Evolutionary conservation across 1,140 invertebrate species (phyloP).

Genomic region (Drepana arcuata): DNA sequence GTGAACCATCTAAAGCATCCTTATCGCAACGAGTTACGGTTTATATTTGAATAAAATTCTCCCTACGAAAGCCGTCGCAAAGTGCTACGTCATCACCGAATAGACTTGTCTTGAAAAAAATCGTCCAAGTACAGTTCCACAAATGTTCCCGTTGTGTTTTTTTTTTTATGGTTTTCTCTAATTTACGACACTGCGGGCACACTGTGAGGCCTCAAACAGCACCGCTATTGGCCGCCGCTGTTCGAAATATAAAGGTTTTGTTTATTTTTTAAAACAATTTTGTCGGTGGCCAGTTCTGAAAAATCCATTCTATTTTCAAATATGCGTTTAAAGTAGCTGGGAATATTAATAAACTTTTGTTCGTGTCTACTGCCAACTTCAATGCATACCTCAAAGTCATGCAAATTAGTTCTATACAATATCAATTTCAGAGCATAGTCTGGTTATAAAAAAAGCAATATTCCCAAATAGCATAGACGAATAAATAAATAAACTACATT

Average conservation of each 20-base stretch:
- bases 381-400: too few species aligned
- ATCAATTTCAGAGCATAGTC: too few species aligned
- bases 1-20: too few species aligned
- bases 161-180: conserved; percentile 36
- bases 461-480: too few species aligned
- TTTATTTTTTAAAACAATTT: conserved; percentile 52
- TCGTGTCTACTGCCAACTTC: too few species aligned
- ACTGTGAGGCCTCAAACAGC: conserved; percentile 36
- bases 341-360: conserved; percentile 20
- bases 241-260: conserved; percentile 26
- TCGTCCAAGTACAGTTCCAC: conserved; percentile 44
- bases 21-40: too few species aligned
- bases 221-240: conserved; percentile 25
- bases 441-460: too few species aligned
- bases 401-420: too few species aligned
- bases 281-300: conserved; percentile 46
- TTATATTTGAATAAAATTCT: too few species aligned
- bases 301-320: conserved; percentile 34
- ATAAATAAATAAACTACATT: too few species aligned
- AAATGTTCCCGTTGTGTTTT: conserved; percentile 59
- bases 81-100: conserved; percentile 19
- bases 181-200: conserved; percentile 48
- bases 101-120: conserved; percentile 25
- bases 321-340: conserved; percentile 46
- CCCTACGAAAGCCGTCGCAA: too few species aligned